A percentile compares a stretch with the other conserved stretches of the same genome.
Conservation (phyloP, 1,140 invertebrate species). For the Drosophila teissieri region DNA sequence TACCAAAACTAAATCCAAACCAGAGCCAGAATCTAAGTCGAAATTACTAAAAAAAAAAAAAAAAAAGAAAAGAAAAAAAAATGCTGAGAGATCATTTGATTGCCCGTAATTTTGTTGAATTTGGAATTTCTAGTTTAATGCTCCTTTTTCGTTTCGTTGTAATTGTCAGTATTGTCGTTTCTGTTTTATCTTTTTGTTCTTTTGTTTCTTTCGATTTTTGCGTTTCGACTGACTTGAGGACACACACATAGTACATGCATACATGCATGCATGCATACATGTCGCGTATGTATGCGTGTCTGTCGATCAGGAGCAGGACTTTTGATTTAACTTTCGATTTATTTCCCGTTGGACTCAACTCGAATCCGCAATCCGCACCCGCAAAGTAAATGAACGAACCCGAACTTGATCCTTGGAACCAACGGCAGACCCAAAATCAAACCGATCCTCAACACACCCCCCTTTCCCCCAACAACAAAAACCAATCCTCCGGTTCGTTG, state of each 20-base stretch:
- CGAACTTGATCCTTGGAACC: constrained; percentile 44
- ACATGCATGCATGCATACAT: constrained; percentile 25
- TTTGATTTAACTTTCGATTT: constrained; percentile 83
- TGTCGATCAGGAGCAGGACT: constrained; percentile 66
- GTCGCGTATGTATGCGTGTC: constrained; percentile 64
- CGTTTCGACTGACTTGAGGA: constrained; percentile 58
- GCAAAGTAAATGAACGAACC: constrained; percentile 6
- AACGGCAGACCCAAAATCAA: constrained; percentile 1
- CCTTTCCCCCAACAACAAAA: neutral
- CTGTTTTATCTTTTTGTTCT: constrained; percentile 41
- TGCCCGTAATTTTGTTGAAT: constrained; percentile 12
- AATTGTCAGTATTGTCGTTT: constrained; percentile 43
- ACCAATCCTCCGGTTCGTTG: constrained; percentile 27
- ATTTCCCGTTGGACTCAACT: constrained; percentile 59
- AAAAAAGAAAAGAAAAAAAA: constrained; percentile 29
- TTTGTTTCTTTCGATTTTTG: constrained; percentile 52
- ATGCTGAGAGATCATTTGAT: constrained; percentile 26
- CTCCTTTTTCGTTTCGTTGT: constrained; percentile 18
- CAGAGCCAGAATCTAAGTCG: constrained; percentile 22
- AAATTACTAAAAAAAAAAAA: constrained; percentile 30
- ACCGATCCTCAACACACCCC: neutral
- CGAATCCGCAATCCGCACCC: constrained; percentile 42
- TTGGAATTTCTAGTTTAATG: neutral
- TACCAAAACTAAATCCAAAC: neutral
- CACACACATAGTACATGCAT: constrained; percentile 19